Percentiles rank a stretch among this genome's conserved stretches.
These are phyloP conservation scores for Xiphophorus couchianus DNA, from an alignment of 2,113 vertebrate species.

Conservation along the genomic window DNA sequence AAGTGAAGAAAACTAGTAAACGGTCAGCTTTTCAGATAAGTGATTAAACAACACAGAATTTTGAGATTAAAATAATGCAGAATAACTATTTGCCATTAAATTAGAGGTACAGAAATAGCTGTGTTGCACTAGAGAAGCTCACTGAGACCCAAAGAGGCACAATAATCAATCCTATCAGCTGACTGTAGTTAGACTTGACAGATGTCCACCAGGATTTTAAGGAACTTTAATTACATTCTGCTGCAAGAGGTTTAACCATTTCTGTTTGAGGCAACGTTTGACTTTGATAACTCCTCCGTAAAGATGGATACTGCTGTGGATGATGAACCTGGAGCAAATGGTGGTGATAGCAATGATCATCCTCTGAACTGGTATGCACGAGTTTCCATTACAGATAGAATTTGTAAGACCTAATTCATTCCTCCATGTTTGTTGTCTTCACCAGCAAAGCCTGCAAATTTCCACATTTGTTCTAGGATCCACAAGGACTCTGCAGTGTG, in stretches of 20 bases:
- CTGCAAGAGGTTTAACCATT: neutral
- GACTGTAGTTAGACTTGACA: neutral
- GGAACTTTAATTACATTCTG: neutral
- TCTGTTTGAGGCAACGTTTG: neutral
- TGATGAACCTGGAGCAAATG: too few species aligned
- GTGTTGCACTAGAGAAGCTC: too few species aligned
- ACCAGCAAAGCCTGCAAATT: neutral
- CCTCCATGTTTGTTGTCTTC: neutral
- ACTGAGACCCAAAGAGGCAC: too few species aligned
- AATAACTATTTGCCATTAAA: too few species aligned
- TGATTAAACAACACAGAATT: too few species aligned
- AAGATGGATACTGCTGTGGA: too few species aligned
- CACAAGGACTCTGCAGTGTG: neutral
- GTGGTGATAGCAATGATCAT: neutral
- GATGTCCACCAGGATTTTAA: neutral
- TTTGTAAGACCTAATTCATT: neutral
- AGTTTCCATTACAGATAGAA: neutral
- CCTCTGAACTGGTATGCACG: neutral
- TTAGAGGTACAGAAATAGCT: too few species aligned
- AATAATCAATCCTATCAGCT: neutral
- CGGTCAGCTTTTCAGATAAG: too few species aligned
- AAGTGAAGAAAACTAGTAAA: neutral
- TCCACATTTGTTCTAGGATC: neutral
- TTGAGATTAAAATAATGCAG: too few species aligned
- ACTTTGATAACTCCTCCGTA: too few species aligned